Percentiles rank a stretch among this genome's conserved stretches.
These are phyloP conservation scores for Aspidapion aeneum DNA, from an alignment of 2,888 invertebrate genomes.

Conservation along the genomic window DNA sequence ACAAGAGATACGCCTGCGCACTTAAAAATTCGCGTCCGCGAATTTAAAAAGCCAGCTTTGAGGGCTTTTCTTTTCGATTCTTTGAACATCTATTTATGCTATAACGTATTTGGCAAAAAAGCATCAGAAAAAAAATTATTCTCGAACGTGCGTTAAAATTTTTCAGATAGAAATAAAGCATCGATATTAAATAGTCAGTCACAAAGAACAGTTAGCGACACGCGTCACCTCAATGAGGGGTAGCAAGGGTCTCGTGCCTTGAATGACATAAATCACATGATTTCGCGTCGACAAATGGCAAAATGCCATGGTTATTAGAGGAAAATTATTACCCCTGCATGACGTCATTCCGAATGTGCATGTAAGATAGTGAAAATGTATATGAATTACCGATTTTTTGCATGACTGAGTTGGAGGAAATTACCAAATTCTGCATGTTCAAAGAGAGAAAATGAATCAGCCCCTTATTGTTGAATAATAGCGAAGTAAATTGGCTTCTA, in stretches of 20 bases:
- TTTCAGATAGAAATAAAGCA: no score
- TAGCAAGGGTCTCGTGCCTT: conserved; percentile 21
- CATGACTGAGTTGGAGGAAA: neutral
- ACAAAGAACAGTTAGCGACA: conserved; percentile 14
- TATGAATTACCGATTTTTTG: neutral
- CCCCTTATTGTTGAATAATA: no score
- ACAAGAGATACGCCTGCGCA: no score
- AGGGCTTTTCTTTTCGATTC: no score
- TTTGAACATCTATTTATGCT: no score
- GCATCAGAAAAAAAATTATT: no score
- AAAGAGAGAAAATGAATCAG: neutral
- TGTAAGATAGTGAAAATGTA: neutral
- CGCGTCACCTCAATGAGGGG: conserved; percentile 19
- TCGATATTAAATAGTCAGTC: neutral
- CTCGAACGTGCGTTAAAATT: no score
- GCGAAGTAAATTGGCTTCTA: no score
- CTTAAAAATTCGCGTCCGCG: no score
- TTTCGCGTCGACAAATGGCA: conserved; percentile 19
- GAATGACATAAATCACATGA: conserved; percentile 19
- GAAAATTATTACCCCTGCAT: neutral
- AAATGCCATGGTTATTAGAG: conserved; percentile 5
- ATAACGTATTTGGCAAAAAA: no score
- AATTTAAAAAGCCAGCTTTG: no score
- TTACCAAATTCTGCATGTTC: neutral
- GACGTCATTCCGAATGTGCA: neutral